phyloP scores from a whole-genome alignment of 2,888 invertebrate species.

The Hypomecis punctinalis region DNA sequence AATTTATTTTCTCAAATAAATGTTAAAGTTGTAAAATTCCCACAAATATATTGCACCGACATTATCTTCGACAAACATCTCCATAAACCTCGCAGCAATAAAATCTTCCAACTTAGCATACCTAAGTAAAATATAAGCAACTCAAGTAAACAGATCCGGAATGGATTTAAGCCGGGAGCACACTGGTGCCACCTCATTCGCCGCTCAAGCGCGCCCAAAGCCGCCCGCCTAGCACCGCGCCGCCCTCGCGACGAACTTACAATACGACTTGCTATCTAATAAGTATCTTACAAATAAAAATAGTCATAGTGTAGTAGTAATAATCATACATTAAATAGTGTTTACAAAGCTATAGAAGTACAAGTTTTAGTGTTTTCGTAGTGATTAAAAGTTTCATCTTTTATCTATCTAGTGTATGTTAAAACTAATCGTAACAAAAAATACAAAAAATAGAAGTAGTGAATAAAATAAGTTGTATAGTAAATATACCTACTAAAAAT shows the following conservation, averaged over 20 bases:
- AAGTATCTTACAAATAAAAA: background rate
- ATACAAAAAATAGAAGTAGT: too few species aligned
- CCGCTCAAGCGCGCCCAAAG: slow-evolving; percentile 65
- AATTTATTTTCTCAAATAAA: too few species aligned
- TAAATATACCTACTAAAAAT: too few species aligned
- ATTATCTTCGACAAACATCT: background rate
- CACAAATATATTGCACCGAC: too few species aligned
- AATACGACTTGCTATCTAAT: slow-evolving; percentile 2
- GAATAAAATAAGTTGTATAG: too few species aligned
- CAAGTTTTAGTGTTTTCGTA: slow-evolving; percentile 18
- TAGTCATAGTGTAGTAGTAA: slow-evolving; percentile 4
- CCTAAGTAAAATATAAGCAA: slow-evolving; percentile 10
- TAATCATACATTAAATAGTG: background rate
- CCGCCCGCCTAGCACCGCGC: slow-evolving; percentile 62
- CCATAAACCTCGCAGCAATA: background rate
- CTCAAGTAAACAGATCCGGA: slow-evolving; percentile 15
- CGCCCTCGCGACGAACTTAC: slow-evolving; percentile 37
- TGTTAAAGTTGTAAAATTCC: too few species aligned
- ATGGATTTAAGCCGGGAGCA: slow-evolving; percentile 52
- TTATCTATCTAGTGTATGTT: too few species aligned
- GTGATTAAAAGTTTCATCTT: background rate
- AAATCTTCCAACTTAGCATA: slow-evolving; percentile 4
- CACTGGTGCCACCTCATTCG: slow-evolving; percentile 57
- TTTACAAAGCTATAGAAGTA: slow-evolving; percentile 1
- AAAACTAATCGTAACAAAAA: too few species aligned